Base-by-base conservation (phyloP, 2,888 invertebrate species). In the Phaonia tiefii region DNA sequence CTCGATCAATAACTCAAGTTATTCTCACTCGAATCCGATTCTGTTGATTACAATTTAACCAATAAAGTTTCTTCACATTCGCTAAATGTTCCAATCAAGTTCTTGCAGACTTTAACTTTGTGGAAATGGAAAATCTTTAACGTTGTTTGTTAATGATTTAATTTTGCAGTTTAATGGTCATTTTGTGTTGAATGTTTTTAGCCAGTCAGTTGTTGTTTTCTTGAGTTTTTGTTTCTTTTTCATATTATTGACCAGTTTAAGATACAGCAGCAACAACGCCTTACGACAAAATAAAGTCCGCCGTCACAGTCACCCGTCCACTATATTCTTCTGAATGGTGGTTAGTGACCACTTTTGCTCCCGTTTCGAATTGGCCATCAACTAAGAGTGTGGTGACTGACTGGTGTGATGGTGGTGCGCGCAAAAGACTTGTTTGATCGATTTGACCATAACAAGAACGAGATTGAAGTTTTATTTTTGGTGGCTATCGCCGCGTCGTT, bases 391-490 rank as follows among this genome's bases (percentile, higher is more conserved):
- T 8, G 3, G 31, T 31, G 31, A 31, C 31, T n/a, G 31, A 31
- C 31, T 31, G 31, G 31, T 37, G 11, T 60, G 31, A n/a, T 31
- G 60, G 11, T 60, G 31, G n/a, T 31, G 31, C 31, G 8, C 31
- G 31, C 31, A 31, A 44, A 25, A 79, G 74, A 80, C 76, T 70
- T 37, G 76, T 70, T 80, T 76, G 80, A 80, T 73, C 76, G 80
- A 76, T 70, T 80, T 80, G 65, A 76, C 80, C 76, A 80, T 76
- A 80, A 73, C 63, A 58, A 80, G 73, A 69, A 25, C 79, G 63
- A 69, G 31, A 69, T n/a, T 73, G 69, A 69, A 42, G 39, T 72
- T 69, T 31, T 60, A 58, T 1, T 42, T n/a, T 37, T 49, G 63
- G 54, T 46, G 46, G n/a, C 17, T n/a, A 3, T 44, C 49, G 46